Conservation (phyloP, 2,797 vertebrate genomes). For the Poecile montanus region DNA sequence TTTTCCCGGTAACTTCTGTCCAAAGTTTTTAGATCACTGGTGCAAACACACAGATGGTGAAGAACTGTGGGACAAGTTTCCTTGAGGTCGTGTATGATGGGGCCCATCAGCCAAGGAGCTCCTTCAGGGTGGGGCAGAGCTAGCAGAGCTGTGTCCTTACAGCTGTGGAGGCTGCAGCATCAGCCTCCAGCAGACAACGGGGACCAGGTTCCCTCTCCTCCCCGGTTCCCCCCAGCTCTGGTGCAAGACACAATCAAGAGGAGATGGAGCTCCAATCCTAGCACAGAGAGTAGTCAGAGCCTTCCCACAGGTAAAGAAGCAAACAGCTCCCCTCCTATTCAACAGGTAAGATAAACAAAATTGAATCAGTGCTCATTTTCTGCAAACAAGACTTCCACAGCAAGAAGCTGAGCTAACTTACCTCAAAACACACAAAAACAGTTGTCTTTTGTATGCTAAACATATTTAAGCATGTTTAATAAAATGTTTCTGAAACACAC, state of each 20-base stretch:
- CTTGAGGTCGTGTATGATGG: neutral
- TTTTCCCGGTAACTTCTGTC: neutral
- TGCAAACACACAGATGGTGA: neutral
- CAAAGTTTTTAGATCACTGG: neutral
- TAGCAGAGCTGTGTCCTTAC: neutral
- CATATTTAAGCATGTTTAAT: neutral
- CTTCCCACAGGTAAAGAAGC: neutral
- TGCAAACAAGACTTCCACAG: neutral
- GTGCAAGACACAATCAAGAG: neutral
- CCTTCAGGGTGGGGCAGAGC: rapidly evolving
- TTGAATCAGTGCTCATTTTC: neutral
- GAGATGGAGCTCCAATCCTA: neutral
- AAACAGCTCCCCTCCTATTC: neutral
- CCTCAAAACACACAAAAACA: neutral
- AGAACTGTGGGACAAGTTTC: neutral
- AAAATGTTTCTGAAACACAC: neutral
- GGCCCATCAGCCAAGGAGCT: neutral
- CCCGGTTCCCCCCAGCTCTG: rapidly evolving
- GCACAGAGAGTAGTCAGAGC: neutral
- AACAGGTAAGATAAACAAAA: neutral
- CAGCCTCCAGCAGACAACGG: neutral
- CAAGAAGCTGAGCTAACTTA: neutral
- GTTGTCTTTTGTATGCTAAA: too few relatives aligned
- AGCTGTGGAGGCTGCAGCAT: neutral
- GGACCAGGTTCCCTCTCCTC: neutral